Base-by-base conservation (phyloP, 2,797 vertebrate genomes). In the Amniataba percoides region DNA sequence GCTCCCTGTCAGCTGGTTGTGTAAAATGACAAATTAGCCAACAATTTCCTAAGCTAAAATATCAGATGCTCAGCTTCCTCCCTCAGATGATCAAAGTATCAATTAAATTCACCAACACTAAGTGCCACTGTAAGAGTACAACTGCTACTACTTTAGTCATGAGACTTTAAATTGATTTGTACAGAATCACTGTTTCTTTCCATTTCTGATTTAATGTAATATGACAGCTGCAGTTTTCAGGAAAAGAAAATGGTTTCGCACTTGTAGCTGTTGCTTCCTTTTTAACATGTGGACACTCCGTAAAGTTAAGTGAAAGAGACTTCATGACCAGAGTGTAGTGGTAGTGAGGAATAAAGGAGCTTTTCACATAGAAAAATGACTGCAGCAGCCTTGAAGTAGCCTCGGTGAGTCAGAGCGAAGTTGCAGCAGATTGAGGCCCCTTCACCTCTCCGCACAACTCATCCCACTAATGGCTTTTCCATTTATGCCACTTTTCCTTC, bases 401-500 rank as follows among this genome's bases (percentile, higher is more conserved):
- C 62, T 64, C 53, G 69, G 76, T 58, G 76, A 78, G 65, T 85
- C 69, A 77, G 51, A 62, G 52, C 49, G 65, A 65, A 67, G 71
- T 68, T 72, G 71, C 77, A 79, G 64, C 65, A 77, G 60, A 83
- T 70, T 31, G 53, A 49, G 75, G 77, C 59, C 57, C 45, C 65
- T 77, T 67, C 61, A 74, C 79, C 74, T 80, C 75, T 53, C 39
- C 25, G 27, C 51, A 66, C 70, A 80, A 66, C 49, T 87, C 68
- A 81, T 85, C 79, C 57, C 70, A 53, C 77, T 90, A 88, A 95
- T 94, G 69, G 65, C 80, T 92, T 90, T 92, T 87, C 90, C 94
- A 89, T 92, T 84, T 93, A 91, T 57, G 46, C 83, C 51, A 36
- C 60, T 76, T 84, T 69, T 76, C 71, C 58, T 79, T 61, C 53